Percentiles rank a stretch among this genome's conserved stretches.
Conservation (phyloP, 2,797 vertebrate species). For the Pseudochromis fuscus region DNA sequence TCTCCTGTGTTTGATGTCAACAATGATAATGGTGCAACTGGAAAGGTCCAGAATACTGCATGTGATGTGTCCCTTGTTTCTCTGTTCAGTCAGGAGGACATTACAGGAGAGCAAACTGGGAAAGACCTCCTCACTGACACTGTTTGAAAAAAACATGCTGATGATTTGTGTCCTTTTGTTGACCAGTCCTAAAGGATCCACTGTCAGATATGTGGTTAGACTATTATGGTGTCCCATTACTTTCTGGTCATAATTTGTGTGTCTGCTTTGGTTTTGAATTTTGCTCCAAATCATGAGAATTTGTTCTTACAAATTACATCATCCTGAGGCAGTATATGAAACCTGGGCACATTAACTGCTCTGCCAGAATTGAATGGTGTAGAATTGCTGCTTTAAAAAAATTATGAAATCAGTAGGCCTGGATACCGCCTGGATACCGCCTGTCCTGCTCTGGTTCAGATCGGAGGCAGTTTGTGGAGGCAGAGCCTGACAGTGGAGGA, state of each 20-base stretch:
- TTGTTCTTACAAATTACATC: constrained; percentile 51
- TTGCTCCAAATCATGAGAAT: constrained; percentile 51
- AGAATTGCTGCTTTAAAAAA: neutral
- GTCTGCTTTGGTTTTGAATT: constrained; percentile 51
- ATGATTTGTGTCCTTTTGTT: constrained; percentile 59
- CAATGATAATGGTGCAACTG: constrained; percentile 34
- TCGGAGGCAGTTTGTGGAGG: constrained; percentile 45
- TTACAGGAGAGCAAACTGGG: constrained; percentile 26
- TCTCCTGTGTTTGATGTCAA: constrained; percentile 54
- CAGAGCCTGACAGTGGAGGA: constrained; percentile 62
- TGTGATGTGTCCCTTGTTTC: constrained; percentile 22
- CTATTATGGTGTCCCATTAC: constrained; percentile 41
- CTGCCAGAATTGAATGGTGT: neutral
- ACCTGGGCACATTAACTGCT: constrained; percentile 3
- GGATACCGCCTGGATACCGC: constrained; percentile 2
- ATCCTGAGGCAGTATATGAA: constrained; percentile 29
- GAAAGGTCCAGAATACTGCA: constrained; percentile 37
- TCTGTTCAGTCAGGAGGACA: constrained; percentile 1
- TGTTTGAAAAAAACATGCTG: constrained; percentile 39
- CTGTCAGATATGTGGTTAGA: constrained; percentile 55
- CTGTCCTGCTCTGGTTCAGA: constrained; percentile 39
- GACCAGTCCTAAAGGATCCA: constrained; percentile 52
- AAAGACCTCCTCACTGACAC: constrained; percentile 41
- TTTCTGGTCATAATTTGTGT: constrained; percentile 46
- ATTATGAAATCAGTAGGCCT: neutral